These are phyloP conservation scores for Drosophila dunni DNA, from an alignment of 1,140 invertebrate genomes.

Conservation along the genomic window DNA sequence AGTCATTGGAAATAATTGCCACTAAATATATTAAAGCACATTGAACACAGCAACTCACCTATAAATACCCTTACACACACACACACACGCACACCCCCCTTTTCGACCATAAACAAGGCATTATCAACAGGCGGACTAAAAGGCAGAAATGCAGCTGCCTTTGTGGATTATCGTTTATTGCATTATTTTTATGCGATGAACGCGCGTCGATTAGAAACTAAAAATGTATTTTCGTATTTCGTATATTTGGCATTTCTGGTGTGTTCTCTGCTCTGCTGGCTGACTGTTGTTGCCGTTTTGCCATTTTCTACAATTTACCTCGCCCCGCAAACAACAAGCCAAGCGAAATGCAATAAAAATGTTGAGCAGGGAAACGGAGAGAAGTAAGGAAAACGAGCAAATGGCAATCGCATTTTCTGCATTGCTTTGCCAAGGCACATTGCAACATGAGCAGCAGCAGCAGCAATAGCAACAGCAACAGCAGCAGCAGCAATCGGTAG, in stretches of 20 bases:
- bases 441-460: constrained; percentile 36
- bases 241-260: constrained; percentile 8
- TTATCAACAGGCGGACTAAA: constrained; percentile 59
- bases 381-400: constrained; percentile 52
- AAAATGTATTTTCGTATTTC: constrained; percentile 69
- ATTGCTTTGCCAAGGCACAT: constrained; percentile 59
- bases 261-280: constrained; percentile 2
- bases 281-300: neutral
- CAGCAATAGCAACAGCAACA: constrained; percentile 27
- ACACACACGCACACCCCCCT: neutral
- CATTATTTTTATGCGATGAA: constrained; percentile 83
- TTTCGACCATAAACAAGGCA: constrained; percentile 58
- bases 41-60: neutral
- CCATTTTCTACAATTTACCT: constrained; percentile 24
- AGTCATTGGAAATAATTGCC: too few species aligned
- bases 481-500: constrained; percentile 42
- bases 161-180: constrained; percentile 78
- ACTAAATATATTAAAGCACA: too few species aligned
- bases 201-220: constrained; percentile 83
- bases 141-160: constrained; percentile 47
- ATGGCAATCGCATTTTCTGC: constrained; percentile 79
- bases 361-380: constrained; percentile 27
- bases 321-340: constrained; percentile 52
- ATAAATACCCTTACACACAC: neutral
- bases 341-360: constrained; percentile 76